Evolutionary conservation across 2,113 vertebrate species (phyloP), one percentile per base, ranked within the genome.

Genomic region (Trachemys scripta): DNA sequence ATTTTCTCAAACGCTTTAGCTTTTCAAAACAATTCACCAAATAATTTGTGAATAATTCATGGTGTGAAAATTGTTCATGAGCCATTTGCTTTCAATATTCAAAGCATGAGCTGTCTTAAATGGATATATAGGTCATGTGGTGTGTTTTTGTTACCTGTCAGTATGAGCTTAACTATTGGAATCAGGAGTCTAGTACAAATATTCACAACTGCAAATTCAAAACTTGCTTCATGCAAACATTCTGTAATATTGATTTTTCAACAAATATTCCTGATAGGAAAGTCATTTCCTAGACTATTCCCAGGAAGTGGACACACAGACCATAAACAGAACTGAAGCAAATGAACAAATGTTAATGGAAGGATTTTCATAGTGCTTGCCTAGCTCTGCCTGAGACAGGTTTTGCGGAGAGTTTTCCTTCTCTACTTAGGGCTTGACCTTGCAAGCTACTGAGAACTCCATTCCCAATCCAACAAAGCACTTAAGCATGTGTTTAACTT

Each of bases 201-300:
- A 35, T 12, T 84, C 53, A 45, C 2, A 1, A 6, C 0, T 0
- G 1, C 10, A 22, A 3, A 50, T 8, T 29, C 1, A 0, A 4
- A 45, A 25, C 6, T 89, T 93, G 84, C 80, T 76, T 76, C 20
- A 45, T 76, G 38, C 72, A 45, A n/a, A 6, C 72, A 76, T 38
- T 49, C 22, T 72, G n/a, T 10, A 69, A 19, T 17, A 76, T 57
- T 84, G 80, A 4, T 4, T 83, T 57, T 76, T n/a, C 72, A 81
- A 5, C 1, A 0, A 29, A 12, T 47, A 47, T 10, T 2, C 62
- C 47, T 42, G 75, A 29, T 0, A 4, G 6, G 19, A 29, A 17
- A 27, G 38, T 0, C 0, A 2, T 9, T 84, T 84, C 76, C 27
- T 35, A 90, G 2, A 0, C 19, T 2, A 3, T 8, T 24, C 14